Percentiles rank a stretch among this genome's conserved stretches.
These are phyloP conservation scores for Chaetura pelagica DNA, from an alignment of 2,113 vertebrate species.

Conservation along the genomic window DNA sequence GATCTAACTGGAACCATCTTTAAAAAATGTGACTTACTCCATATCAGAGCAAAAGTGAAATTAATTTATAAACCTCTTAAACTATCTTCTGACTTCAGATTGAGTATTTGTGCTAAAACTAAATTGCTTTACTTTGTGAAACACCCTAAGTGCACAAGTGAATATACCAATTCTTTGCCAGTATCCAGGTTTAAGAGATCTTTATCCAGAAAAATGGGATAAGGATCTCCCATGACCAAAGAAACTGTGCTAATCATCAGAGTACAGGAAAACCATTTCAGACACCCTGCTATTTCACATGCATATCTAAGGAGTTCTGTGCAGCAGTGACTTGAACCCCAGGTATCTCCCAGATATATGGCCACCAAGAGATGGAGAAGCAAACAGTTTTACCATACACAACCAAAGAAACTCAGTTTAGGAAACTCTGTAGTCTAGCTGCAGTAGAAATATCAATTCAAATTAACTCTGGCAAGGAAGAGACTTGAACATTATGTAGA, in stretches of 20 bases:
- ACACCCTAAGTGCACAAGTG: background rate
- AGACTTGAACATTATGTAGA: background rate
- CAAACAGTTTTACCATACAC: background rate
- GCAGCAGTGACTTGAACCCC: background rate
- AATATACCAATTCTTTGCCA: background rate
- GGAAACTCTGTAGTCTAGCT: background rate
- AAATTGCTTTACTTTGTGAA: background rate
- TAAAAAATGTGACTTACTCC: background rate
- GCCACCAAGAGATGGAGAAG: background rate
- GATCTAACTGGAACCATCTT: background rate
- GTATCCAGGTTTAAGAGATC: background rate
- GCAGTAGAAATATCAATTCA: background rate
- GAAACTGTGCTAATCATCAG: background rate
- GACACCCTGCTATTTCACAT: background rate
- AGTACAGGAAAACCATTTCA: background rate
- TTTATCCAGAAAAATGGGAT: background rate
- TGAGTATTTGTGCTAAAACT: background rate
- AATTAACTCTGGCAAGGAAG: background rate
- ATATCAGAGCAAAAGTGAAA: background rate
- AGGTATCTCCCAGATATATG: fast-evolving
- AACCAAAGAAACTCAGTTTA: background rate
- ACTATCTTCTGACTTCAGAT: background rate
- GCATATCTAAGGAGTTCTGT: background rate
- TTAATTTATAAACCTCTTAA: background rate
- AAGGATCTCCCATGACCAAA: background rate